Base-by-base conservation (phyloP, 2,888 invertebrate genomes). In the Lasioglossum calceatum region DNA sequence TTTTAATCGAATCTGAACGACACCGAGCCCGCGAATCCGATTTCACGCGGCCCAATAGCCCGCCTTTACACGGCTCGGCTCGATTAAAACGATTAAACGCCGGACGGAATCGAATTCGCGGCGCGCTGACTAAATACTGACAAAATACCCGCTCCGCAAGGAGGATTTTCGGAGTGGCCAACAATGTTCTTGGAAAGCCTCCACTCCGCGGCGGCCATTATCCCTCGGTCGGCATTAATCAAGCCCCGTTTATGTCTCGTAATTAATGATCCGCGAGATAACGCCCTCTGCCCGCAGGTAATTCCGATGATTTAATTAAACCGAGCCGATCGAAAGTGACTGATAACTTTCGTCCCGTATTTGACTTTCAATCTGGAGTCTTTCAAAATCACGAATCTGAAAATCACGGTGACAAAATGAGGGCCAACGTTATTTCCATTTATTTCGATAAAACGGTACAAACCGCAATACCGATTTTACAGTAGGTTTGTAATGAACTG, bases 1-100 rank as follows among this genome's bases (percentile, higher is more conserved):
- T 88, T 91, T 90, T 87, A 91, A 91, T 90, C 82, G 86, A 90
- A 91, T 91, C 77, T 73, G 84, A 77, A 89, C 82, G 81, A 86
- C 81, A 86, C 85, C 86, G 88, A 83, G 73, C 72, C 85, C 89
- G 85, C 88, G 85, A 90, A 91, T 88, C 87, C 85, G 86, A 91
- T 91, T 91, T 80, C 77, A 76, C 77, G 82, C 78, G 67, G 77
- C 67, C 27, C 64, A 86, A 73, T 79, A 71, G 80, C 64, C 82
- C 70, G 67, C 86, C 86, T 81, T 88, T 84, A 77, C 83, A 79
- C 80, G 74, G 81, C 50, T 54, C 70, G 58, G 79, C 81, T 88
- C 90, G 88, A 85, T 91, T 89, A 86, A 85, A 82, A 81, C 84
- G 86, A 91, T 89, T 89, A 87, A 87, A 82, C 79, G 80, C 44